phyloP scores from a whole-genome alignment of 2,888 invertebrate species.

The Spisula subtruncata region DNA sequence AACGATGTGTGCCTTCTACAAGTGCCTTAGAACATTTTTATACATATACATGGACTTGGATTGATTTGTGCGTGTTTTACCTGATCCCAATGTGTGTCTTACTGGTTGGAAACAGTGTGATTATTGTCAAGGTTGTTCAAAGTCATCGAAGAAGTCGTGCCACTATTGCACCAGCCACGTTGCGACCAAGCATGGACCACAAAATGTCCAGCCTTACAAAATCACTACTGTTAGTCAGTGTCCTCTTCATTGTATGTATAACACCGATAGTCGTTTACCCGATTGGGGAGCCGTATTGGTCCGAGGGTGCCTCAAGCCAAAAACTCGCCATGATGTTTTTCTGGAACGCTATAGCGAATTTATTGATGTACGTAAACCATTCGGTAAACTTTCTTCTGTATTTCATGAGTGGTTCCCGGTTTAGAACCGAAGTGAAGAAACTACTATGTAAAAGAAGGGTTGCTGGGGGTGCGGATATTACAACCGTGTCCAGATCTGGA shows the following conservation, averaged over 20 bases:
- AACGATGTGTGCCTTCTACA: conserved; percentile 53
- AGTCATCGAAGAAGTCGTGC: conserved; percentile 54
- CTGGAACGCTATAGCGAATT: conserved; percentile 57
- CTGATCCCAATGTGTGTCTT: conserved; percentile 63
- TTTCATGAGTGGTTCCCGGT: conserved; percentile 65
- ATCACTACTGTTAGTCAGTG: conserved; percentile 59
- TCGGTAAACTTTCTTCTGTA: conserved; percentile 63
- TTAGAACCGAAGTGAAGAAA: conserved; percentile 57
- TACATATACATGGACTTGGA: conserved; percentile 65
- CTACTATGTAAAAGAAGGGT: conserved; percentile 40
- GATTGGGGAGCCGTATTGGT: conserved; percentile 68
- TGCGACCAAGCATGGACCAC: not conserved
- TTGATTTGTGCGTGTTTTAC: conserved; percentile 66
- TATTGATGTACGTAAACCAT: conserved; percentile 66
- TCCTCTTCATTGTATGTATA: conserved; percentile 63
- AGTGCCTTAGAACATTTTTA: conserved; percentile 50
- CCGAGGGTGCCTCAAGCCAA: conserved; percentile 48
- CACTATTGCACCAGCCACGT: conserved; percentile 44
- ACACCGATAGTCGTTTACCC: conserved; percentile 69
- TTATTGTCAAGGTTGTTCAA: conserved; percentile 63
- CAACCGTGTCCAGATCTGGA: conserved; percentile 25
- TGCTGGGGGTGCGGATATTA: not conserved
- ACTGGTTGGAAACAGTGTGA: conserved; percentile 58
- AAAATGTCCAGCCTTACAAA: conserved; percentile 57
- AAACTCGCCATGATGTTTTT: conserved; percentile 60